Base-by-base conservation (phyloP, 53 echinoderm and acorn worm species). In the Crossaster papposus region DNA sequence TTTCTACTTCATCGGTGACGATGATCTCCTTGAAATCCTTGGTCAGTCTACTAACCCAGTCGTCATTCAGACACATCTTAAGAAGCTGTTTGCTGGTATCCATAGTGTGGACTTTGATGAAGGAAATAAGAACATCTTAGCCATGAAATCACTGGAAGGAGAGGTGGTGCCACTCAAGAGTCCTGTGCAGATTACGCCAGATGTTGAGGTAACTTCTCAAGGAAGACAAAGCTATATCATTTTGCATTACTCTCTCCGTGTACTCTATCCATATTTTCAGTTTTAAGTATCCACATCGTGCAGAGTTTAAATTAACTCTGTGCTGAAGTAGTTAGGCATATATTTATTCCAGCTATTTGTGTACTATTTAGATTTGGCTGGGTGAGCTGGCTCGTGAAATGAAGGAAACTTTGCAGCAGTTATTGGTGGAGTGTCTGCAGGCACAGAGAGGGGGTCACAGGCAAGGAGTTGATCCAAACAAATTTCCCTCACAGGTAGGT, bases 1-100 rank as follows among this genome's bases (percentile, higher is more conserved):
- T 2, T 99, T 99, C 96, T 99, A 99, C 80, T 99, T 99, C 94
- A 99, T 99, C 62, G 99, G 99, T 23, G 99, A 99, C 63, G 99
- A 99, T 50, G 99, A 99, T 33, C 94, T 99, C 10, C 81, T 99
- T 73, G 99, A 99, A 94, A 99, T 99, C 78, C 91, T 99, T 30
- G 99, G 99, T 70, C 99, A 99, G 89, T 93, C 99, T 15, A 96
- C 94, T 51, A 99, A 99, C 80, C 99, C 99, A 15, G 83, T 91
- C 11, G 99, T 99, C 30, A 99, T 99, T 71, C 99, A 96, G 82
- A 92, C 99, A 10, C 99, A 99, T 73, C 95, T 99, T 10, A 99
- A 99, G 94, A 99, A 99, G 81, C 95, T 99, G 14, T 99, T 99
- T 92, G 99, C 99, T 23, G 99, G 99, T 24, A 99, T 99, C 77